Evolutionary conservation across 2,888 invertebrate genomes (phyloP).

Genomic region (Xestoiulus laeticollis): DNA sequence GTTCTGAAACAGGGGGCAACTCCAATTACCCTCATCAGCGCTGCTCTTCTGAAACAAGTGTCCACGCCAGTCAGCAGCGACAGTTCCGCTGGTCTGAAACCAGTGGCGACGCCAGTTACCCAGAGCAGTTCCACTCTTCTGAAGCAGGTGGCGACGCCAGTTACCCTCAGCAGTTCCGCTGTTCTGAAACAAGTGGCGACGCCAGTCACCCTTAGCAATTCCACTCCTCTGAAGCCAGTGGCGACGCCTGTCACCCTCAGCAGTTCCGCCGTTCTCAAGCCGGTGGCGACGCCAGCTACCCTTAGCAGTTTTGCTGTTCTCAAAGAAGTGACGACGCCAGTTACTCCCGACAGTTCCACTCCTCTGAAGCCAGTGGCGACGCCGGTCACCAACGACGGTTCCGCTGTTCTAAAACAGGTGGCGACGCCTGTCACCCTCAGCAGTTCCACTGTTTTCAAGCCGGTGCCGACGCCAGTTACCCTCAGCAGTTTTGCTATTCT

Average conservation of each 20-base stretch:
- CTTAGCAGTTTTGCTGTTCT: too few species aligned
- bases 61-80: too few species aligned
- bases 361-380: not conserved
- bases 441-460: not conserved
- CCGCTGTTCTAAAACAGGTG: not conserved
- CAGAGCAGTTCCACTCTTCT: not conserved
- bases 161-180: not conserved
- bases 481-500: not conserved
- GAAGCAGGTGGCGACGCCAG: not conserved
- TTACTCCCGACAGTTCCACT: not conserved
- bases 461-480: not conserved
- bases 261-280: not conserved
- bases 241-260: not conserved
- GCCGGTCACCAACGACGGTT: too few species aligned
- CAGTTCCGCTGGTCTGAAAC: not conserved
- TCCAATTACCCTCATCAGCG: not conserved
- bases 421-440: not conserved
- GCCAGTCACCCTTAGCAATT: not conserved
- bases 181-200: not conserved
- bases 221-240: not conserved
- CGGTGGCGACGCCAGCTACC: not conserved
- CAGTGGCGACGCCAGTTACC: not conserved
- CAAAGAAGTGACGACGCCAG: not conserved
- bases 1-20: not conserved
- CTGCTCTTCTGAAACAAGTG: not conserved